Conservation (phyloP, 2,797 vertebrate genomes). For the Bradypus variegatus region DNA sequence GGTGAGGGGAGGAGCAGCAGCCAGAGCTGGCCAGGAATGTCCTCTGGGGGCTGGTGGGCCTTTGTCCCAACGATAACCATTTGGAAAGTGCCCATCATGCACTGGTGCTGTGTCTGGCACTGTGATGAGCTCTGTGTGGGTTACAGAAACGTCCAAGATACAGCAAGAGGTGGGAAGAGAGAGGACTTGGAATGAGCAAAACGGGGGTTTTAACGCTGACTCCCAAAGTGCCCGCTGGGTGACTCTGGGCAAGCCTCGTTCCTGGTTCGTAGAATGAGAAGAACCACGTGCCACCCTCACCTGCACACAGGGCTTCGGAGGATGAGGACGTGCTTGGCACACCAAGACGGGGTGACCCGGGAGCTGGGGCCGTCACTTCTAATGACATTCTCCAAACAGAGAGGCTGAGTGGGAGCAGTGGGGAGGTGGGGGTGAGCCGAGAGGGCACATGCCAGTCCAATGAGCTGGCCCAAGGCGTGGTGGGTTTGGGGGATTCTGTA, state of each 20-base stretch:
- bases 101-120: not conserved
- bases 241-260: not conserved
- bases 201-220: not conserved
- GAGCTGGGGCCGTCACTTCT: not conserved
- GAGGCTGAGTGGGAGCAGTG: not conserved
- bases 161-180: fast-evolving
- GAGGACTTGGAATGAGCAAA: not conserved
- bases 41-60: not conserved
- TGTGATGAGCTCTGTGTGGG: not conserved
- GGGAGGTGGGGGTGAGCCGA: not conserved
- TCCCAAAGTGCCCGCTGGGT: not conserved
- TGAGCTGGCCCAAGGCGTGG: not conserved
- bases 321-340: too few species aligned
- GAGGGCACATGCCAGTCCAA: fast-evolving
- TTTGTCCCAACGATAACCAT: fast-evolving
- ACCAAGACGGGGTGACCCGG: too few species aligned
- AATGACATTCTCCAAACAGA: not conserved
- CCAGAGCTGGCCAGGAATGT: fast-evolving
- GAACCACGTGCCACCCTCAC: fast-evolving
- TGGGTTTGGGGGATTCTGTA: not conserved
- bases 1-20: slow-evolving; percentile 4
- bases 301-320: fast-evolving
- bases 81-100: not conserved
- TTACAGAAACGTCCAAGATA: not conserved
- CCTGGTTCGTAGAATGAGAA: not conserved